These are phyloP conservation scores for Pardosa pseudoannulata DNA, from an alignment of 2,888 invertebrate species.

Conservation along the genomic window DNA sequence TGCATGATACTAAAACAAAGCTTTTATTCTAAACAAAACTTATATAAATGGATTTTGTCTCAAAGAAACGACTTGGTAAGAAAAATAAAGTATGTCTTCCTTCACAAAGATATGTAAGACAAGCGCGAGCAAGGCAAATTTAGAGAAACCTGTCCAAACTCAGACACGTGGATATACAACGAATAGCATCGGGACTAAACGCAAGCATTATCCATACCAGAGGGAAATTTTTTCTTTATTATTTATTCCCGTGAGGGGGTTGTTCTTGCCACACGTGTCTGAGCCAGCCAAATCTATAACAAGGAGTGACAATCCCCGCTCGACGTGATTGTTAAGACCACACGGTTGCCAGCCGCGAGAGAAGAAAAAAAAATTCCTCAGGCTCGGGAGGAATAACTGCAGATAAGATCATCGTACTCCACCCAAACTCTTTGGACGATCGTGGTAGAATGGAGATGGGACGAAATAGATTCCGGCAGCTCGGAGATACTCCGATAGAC, in stretches of 20 bases:
- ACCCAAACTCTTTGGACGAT: constrained; percentile 6
- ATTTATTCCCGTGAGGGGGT: too few species aligned
- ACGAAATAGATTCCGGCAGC: background rate
- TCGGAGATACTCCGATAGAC: background rate
- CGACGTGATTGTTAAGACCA: constrained; percentile 5
- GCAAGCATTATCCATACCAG: too few species aligned
- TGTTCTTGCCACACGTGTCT: background rate
- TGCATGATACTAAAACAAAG: too few species aligned
- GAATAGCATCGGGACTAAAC: background rate
- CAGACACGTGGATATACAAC: background rate
- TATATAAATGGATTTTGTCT: too few species aligned
- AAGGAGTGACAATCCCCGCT: background rate
- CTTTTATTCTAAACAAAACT: too few species aligned
- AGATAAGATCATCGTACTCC: constrained; percentile 11
- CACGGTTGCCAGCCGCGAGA: constrained; percentile 5
- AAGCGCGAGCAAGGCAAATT: background rate
- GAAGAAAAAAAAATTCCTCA: constrained; percentile 1
- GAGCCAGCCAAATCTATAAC: background rate
- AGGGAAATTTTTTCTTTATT: too few species aligned
- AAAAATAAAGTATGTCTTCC: too few species aligned
- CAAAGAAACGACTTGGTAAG: too few species aligned
- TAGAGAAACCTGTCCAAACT: background rate
- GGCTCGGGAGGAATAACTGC: background rate
- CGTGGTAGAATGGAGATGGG: background rate
- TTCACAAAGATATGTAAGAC: too few species aligned